Percentiles rank a stretch among this genome's conserved stretches.
phyloP scores from a whole-genome alignment of 2,888 invertebrate species.

The Pammene aurita region DNA sequence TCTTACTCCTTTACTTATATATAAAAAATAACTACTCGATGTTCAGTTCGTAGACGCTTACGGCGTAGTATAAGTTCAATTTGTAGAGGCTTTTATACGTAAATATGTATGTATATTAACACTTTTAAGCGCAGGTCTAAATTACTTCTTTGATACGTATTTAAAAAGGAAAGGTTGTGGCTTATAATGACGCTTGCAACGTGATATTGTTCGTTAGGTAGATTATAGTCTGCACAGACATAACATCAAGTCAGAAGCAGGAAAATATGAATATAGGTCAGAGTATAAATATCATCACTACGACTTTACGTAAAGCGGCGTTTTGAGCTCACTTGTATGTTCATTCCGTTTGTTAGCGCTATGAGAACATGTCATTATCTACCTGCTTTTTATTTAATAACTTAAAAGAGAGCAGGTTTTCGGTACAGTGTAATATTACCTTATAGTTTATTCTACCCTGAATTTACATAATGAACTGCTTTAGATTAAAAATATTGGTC shows the following conservation, averaged over 20 bases:
- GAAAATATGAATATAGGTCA: constrained; percentile 20
- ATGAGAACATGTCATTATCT: background rate
- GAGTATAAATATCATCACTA: constrained; percentile 13
- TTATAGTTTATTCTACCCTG: no score
- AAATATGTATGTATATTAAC: no score
- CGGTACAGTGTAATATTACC: no score
- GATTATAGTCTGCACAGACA: constrained; percentile 2
- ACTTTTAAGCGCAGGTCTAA: no score
- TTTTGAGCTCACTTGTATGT: constrained; percentile 2
- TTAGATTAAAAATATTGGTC: no score
- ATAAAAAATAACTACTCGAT: no score
- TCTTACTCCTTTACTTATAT: background rate
- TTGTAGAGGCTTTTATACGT: no score
- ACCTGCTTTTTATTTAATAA: background rate
- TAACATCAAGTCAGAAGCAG: constrained; percentile 9
- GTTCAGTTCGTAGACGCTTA: constrained; percentile 20
- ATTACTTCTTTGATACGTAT: no score
- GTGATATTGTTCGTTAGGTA: background rate
- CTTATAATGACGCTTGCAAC: background rate
- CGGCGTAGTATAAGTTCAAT: constrained; percentile 1
- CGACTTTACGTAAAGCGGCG: background rate
- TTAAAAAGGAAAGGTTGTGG: no score
- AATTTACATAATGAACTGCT: no score
- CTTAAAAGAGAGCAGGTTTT: background rate
- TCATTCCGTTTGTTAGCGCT: background rate